Percentiles rank a stretch among this genome's conserved stretches.
Evolutionary conservation across 2,113 vertebrate genomes (phyloP).

Genomic region (Tragelaphus strepsiceros): DNA sequence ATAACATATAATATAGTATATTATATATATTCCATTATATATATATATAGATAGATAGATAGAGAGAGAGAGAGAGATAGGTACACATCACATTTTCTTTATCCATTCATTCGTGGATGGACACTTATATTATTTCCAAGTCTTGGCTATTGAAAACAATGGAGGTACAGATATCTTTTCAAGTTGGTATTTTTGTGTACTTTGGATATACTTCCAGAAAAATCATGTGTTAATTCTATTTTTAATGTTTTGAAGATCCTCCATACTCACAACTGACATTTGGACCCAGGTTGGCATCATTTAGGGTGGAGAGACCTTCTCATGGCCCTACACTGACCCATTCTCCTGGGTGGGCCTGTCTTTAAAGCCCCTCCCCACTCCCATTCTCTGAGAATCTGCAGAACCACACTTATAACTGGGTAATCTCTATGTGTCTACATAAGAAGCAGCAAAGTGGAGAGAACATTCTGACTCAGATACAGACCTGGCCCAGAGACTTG

Average conservation of each 20-base stretch:
- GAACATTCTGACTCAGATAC: background rate
- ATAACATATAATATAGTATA: background rate
- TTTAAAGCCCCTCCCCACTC: background rate
- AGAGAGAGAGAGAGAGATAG: background rate
- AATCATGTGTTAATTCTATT: background rate
- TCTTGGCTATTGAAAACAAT: background rate
- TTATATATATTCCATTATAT: background rate
- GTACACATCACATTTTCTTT: background rate
- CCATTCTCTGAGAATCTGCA: background rate
- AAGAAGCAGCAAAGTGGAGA: background rate
- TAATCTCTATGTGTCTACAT: rapidly evolving
- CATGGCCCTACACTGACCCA: rapidly evolving
- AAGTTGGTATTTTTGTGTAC: background rate
- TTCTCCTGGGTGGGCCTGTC: background rate
- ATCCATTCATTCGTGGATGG: too few species aligned
- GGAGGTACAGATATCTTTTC: background rate
- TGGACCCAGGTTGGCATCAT: background rate
- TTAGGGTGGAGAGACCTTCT: background rate
- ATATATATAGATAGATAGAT: too few species aligned
- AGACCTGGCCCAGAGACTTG: background rate
- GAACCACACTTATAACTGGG: background rate
- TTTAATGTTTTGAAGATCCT: background rate
- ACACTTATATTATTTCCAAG: background rate
- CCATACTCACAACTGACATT: background rate
- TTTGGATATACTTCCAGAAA: background rate